phyloP scores from a whole-genome alignment of 2,797 vertebrate genomes.

The Rhabdomys pumilio region DNA sequence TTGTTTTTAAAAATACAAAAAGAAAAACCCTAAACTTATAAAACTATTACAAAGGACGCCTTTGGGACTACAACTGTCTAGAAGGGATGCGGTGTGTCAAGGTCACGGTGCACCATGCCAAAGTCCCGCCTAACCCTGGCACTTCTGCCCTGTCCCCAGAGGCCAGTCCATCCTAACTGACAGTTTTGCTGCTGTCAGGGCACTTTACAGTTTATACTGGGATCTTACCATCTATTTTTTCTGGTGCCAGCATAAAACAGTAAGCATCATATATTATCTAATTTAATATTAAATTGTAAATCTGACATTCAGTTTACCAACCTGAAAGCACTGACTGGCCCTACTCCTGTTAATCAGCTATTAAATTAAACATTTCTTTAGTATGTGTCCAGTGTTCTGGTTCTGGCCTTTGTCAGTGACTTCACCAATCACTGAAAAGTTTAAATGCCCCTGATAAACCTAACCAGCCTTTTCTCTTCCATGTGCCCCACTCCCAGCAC shows the following conservation, averaged over 20 bases:
- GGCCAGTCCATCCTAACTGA: not conserved
- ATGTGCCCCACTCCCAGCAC: not conserved
- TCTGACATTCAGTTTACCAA: not conserved
- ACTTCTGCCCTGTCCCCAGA: not conserved
- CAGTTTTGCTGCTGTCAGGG: not conserved
- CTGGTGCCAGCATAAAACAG: slow-evolving; percentile 12
- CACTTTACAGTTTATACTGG: not conserved
- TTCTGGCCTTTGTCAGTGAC: not conserved
- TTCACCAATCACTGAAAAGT: not conserved
- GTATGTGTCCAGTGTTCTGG: not conserved
- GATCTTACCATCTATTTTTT: not conserved
- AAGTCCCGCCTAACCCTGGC: not conserved
- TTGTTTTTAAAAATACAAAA: not conserved
- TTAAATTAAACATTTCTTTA: slow-evolving; percentile 42
- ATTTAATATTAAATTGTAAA: not conserved
- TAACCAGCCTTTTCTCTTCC: not conserved
- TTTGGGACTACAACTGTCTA: slow-evolving; percentile 5
- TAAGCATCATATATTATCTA: not conserved
- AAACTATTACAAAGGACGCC: not conserved
- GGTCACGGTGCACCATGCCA: not conserved
- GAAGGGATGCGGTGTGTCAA: not conserved
- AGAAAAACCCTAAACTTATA: not conserved
- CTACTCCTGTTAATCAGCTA: not conserved
- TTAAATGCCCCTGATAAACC: not conserved
- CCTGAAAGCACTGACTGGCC: not conserved